Base-by-base conservation (phyloP, 1,140 invertebrate genomes). In the Chelonus insularis region DNA sequence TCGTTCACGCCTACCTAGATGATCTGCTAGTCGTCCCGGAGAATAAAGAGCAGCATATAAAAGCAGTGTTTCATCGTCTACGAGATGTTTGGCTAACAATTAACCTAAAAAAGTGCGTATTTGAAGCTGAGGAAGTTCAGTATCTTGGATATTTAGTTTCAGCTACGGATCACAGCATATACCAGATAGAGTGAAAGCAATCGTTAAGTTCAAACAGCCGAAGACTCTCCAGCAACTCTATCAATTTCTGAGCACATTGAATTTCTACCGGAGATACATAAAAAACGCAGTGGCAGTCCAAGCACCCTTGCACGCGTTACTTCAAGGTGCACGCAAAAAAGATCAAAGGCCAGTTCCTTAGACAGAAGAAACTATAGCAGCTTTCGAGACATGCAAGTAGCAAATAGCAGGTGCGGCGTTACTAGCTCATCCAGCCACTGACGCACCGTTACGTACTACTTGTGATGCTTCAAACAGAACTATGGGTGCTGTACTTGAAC, bases 401-500 rank as follows among this genome's bases (percentile, higher is more conserved):
- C 45, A 47, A 11, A 34, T 67, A 9, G 45, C 50, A 7, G 25
- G 7, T 7, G 3, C 7, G 3, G 7, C 25, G 25, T 29, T 29
- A 3, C 7, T 29, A 29, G 25, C 25, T 4, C 25, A 29, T 29
- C 16, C 32, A 2, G 1, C 11, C 4, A n/a, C 77, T 1, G 77
- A 83, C 5, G 41, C 59, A 32, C 12, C 51, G 18, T 7, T 65
- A 1, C 32, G 47, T 4, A 36, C 72, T 5, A 62, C 65, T 25
- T 69, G 63, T 0, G 79, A 81, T 56, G 79, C 77, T 14, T 82
- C 75, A 4, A 71, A 73, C 37, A 56, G 21, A 3, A 63, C 70
- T 0, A 68, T 82, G 4, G 81, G 78, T n/a, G 74, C 70, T 3
- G 68, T 58, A 4, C 41, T 84, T 8, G 69, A 82, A 18, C 79